A percentile compares a stretch with the other conserved stretches of the same genome.
These are phyloP conservation scores for Clarias magur DNA, from an alignment of 2,113 vertebrate species.

Conservation along the genomic window DNA sequence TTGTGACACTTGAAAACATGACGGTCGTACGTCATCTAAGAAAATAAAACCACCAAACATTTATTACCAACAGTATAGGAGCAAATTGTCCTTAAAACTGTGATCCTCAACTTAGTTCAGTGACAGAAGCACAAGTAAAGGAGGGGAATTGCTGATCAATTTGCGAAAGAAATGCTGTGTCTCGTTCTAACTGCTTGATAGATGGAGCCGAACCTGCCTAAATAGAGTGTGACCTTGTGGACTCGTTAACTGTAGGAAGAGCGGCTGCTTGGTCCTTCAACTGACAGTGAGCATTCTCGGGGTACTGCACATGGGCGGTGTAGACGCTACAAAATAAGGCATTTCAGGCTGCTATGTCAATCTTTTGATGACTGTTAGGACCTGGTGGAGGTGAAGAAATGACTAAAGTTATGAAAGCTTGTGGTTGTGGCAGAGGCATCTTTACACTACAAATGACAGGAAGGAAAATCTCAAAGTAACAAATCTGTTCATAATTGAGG, in stretches of 20 bases:
- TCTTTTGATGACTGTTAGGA: not conserved
- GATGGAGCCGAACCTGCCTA: conserved; percentile 52
- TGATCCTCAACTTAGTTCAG: conserved; percentile 41
- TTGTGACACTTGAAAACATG: not conserved
- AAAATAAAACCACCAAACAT: not conserved
- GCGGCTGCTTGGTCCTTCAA: conserved; percentile 31
- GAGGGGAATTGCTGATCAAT: conserved; percentile 54
- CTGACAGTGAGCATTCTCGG: conserved; percentile 18
- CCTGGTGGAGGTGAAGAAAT: not conserved
- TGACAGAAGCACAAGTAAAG: conserved; percentile 21
- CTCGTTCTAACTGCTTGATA: conserved; percentile 56
- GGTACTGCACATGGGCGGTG: not conserved
- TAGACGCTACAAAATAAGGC: not conserved
- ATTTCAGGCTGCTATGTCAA: conserved; percentile 4
- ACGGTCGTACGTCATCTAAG: not conserved
- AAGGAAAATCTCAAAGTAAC: not conserved
- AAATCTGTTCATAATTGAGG: not conserved
- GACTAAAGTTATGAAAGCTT: not conserved
- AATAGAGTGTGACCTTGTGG: conserved; percentile 55
- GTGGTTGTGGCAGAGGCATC: not conserved
- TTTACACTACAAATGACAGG: not conserved
- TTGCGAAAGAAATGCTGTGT: conserved; percentile 51
- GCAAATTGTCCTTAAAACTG: conserved; percentile 38
- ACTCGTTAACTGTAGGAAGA: conserved; percentile 45
- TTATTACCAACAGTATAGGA: not conserved